These are phyloP conservation scores for Procambarus virginalis DNA, from an alignment of 1,140 invertebrate species.

Conservation along the genomic window DNA sequence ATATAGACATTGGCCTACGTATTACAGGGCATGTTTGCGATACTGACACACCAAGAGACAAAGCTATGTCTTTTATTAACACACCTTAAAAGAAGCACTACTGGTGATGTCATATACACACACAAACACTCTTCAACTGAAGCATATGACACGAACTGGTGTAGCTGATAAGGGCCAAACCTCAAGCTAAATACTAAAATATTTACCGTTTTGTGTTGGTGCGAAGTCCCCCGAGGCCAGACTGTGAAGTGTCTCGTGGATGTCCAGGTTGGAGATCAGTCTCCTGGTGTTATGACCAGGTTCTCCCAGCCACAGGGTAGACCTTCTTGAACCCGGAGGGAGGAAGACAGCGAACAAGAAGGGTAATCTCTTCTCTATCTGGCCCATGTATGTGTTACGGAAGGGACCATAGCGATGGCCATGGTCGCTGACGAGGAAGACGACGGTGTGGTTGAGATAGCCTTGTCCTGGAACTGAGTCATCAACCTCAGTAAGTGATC, in stretches of 20 bases:
- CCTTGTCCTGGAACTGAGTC: slow-evolving; percentile 67
- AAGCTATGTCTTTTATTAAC: too few species aligned
- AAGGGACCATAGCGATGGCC: slow-evolving; percentile 91
- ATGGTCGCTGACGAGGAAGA: slow-evolving; percentile 93
- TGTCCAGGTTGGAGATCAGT: slow-evolving; percentile 76
- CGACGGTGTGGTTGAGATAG: slow-evolving; percentile 76
- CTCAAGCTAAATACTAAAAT: too few species aligned
- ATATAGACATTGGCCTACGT: too few species aligned
- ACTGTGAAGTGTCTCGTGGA: slow-evolving; percentile 74
- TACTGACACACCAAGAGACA: too few species aligned
- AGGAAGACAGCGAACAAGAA: slow-evolving; percentile 87
- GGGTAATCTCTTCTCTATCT: slow-evolving; percentile 91
- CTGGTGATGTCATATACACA: too few species aligned
- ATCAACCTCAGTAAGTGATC: background rate
- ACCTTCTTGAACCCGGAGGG: slow-evolving; percentile 81
- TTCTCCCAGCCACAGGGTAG: slow-evolving; percentile 81
- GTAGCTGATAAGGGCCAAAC: too few species aligned
- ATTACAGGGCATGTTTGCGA: too few species aligned
- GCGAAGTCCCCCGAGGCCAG: slow-evolving; percentile 1
- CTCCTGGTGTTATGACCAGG: slow-evolving; percentile 80
- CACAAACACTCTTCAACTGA: too few species aligned
- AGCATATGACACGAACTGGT: too few species aligned
- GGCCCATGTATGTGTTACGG: slow-evolving; percentile 87
- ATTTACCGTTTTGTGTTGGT: background rate
- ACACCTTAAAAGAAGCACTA: too few species aligned